Conservation (phyloP, 2,113 vertebrate genomes). For the Actinemys pallida region DNA sequence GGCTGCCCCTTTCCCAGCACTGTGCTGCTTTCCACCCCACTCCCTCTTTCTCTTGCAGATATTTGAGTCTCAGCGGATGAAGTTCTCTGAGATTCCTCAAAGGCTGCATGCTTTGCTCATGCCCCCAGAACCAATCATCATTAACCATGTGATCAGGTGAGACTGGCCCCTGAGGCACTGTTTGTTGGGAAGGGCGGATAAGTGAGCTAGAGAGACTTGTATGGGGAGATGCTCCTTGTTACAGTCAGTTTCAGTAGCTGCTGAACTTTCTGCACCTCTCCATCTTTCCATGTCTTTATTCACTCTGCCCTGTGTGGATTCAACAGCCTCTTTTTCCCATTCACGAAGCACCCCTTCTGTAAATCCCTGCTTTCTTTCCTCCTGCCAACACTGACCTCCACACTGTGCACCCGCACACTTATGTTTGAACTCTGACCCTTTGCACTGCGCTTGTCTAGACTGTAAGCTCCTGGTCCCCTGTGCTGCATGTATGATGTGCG, state of each 20-base stretch:
- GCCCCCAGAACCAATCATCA: constrained; percentile 99
- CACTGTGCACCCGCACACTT: not conserved
- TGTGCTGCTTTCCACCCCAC: not conserved
- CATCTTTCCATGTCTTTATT: not conserved
- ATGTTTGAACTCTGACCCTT: not conserved
- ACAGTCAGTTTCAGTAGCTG: not conserved
- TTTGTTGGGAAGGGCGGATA: not conserved
- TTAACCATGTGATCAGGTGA: constrained; percentile 98
- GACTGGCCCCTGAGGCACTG: not conserved
- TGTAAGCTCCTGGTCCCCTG: not conserved
- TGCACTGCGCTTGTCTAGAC: not conserved
- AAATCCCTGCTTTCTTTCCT: not conserved
- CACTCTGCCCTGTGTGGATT: not conserved
- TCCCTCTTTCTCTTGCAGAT: constrained; percentile 77
- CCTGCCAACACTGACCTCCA: not conserved
- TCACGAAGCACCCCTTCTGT: not conserved
- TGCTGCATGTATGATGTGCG: not conserved
- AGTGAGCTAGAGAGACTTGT: not conserved
- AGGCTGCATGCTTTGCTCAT: constrained; percentile 95
- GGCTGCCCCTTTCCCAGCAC: not conserved
- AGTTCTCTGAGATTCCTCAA: constrained; percentile 92
- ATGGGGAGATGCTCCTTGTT: rapidly evolving
- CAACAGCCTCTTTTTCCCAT: rapidly evolving
- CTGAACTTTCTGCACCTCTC: not conserved
- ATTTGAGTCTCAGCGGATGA: constrained; percentile 91